These are phyloP conservation scores for Paracentrotus lividus DNA, from an alignment of 53 echinoderm and acorn worm genomes.

Conservation along the genomic window DNA sequence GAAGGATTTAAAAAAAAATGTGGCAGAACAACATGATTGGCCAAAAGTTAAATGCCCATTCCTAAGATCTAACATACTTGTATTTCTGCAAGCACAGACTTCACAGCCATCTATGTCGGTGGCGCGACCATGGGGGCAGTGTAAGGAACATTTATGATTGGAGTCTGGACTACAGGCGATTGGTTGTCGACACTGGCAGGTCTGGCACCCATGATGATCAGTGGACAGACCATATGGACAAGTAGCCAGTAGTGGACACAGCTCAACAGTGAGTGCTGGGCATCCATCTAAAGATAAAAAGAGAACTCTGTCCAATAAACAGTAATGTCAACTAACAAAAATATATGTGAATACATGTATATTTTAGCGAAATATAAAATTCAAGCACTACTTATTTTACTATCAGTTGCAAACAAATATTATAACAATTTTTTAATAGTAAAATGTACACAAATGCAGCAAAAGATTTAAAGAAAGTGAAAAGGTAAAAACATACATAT, in stretches of 20 bases:
- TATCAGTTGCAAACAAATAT: too few species aligned
- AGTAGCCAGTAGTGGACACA: conserved; percentile 58
- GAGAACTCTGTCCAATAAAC: background rate
- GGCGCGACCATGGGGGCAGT: conserved; percentile 70
- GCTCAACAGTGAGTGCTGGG: background rate
- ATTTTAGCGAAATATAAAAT: too few species aligned
- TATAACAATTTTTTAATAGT: too few species aligned
- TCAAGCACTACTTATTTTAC: too few species aligned
- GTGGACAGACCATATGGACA: conserved; percentile 67
- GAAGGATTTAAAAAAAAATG: too few species aligned
- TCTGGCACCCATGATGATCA: conserved; percentile 57
- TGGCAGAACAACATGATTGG: too few species aligned
- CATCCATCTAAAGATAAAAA: conserved; percentile 11
- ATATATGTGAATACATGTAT: background rate
- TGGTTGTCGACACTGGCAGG: conserved; percentile 59
- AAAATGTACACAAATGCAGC: too few species aligned
- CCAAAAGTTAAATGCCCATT: background rate
- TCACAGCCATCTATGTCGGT: conserved; percentile 72
- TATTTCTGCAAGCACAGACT: conserved; percentile 65
- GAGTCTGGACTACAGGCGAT: conserved; percentile 58
- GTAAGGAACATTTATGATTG: conserved; percentile 23
- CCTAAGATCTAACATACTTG: conserved; percentile 44
- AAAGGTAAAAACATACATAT: too few species aligned
- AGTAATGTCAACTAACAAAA: background rate
- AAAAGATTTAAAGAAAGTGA: too few species aligned